Evolutionary conservation across 2,113 vertebrate genomes (phyloP).

Genomic region (Noctilio leporinus): DNA sequence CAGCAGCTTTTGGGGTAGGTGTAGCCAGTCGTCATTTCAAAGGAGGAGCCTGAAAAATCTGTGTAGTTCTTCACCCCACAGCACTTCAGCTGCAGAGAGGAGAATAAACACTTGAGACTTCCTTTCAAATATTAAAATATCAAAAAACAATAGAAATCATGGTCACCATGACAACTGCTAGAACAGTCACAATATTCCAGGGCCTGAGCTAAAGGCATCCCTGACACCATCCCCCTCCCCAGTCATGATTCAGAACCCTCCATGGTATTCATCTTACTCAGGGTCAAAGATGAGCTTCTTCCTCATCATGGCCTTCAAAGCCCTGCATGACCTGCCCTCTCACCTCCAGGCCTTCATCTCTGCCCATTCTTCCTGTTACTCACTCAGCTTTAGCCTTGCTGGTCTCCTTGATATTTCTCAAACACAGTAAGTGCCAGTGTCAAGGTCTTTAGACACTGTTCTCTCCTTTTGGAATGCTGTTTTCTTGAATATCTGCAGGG

Average conservation of each 20-base stretch:
- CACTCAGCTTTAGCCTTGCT: neutral
- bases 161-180: neutral
- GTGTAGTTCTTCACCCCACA: constrained; percentile 50
- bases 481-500: neutral
- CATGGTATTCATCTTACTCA: neutral
- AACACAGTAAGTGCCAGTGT: neutral
- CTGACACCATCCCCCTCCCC: neutral
- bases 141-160: neutral
- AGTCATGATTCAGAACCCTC: neutral
- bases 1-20: constrained; percentile 52
- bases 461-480: neutral
- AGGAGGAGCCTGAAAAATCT: constrained; percentile 53
- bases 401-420: neutral
- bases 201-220: neutral
- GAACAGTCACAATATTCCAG: neutral
- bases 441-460: neutral
- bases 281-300: neutral
- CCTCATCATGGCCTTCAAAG: neutral
- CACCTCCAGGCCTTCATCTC: neutral
- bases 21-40: neutral
- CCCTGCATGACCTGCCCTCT: neutral
- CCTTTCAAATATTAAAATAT: neutral
- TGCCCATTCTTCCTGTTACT: neutral
- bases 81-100: constrained; percentile 47
- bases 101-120: neutral